phyloP scores from a whole-genome alignment of 2,888 invertebrate species.

The Aphodius sticticus region DNA sequence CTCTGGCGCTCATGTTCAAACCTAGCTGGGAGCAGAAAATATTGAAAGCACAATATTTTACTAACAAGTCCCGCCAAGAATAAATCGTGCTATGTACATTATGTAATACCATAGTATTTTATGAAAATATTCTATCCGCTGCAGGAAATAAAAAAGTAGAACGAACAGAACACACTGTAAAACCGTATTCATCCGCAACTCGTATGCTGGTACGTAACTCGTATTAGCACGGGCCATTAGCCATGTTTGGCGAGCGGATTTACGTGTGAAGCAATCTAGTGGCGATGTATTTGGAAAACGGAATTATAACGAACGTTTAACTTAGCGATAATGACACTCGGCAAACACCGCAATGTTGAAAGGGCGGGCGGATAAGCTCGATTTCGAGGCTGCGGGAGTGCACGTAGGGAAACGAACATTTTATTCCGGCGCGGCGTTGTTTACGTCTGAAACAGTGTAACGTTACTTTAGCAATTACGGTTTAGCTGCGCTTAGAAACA shows the following conservation, averaged over 20 bases:
- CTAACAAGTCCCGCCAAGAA: no score
- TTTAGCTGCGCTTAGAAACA: not conserved
- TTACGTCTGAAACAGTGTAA: not conserved
- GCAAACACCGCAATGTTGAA: not conserved
- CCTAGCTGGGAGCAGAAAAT: no score
- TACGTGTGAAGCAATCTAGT: slow-evolving; percentile 29
- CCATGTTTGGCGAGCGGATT: slow-evolving; percentile 31
- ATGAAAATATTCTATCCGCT: no score
- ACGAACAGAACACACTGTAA: not conserved
- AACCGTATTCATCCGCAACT: not conserved
- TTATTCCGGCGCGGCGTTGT: not conserved
- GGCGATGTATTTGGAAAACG: slow-evolving; percentile 30
- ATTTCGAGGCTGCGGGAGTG: not conserved
- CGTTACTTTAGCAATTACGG: not conserved
- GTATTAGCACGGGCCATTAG: slow-evolving; percentile 29
- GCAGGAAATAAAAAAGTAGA: no score
- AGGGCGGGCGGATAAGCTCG: not conserved
- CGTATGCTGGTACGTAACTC: not conserved
- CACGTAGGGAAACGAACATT: not conserved
- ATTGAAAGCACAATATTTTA: no score
- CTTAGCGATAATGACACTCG: slow-evolving; percentile 28
- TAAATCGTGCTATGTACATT: no score
- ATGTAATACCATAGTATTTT: no score
- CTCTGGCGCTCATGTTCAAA: no score
- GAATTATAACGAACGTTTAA: slow-evolving; percentile 33